Evolutionary conservation across 2,113 vertebrate species (phyloP).

Genomic region (Toxotes chatareus): DNA sequence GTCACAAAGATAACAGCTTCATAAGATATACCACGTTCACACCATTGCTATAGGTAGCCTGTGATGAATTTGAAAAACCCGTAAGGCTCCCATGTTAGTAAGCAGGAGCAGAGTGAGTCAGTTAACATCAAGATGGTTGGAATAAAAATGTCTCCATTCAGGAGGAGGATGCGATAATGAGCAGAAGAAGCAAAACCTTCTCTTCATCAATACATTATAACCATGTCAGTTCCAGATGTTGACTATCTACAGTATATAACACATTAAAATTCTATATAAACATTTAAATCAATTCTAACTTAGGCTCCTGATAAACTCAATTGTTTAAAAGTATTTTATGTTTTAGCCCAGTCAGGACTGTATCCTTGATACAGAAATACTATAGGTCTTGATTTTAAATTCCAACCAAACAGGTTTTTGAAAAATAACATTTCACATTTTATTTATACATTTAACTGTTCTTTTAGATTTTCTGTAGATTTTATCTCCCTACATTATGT

Average conservation of each 20-base stretch:
- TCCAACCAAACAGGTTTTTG: too few relatives aligned
- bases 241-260: neutral
- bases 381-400: too few relatives aligned
- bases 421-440: too few relatives aligned
- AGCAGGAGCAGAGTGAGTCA: constrained; percentile 53
- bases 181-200: neutral
- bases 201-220: neutral
- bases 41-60: neutral
- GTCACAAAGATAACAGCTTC: neutral
- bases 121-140: constrained; percentile 41
- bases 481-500: neutral
- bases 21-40: neutral
- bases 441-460: neutral
- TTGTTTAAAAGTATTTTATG: too few relatives aligned
- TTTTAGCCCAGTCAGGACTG: too few relatives aligned
- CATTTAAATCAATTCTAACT: too few relatives aligned
- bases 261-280: neutral
- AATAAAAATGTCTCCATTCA: constrained; percentile 36
- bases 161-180: neutral
- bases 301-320: too few relatives aligned
- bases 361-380: too few relatives aligned
- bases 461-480: neutral
- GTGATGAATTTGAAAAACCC: constrained; percentile 1
- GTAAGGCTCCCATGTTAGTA: constrained; percentile 34
- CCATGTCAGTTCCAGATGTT: neutral